A percentile compares a stretch with the other conserved stretches of the same genome.
Evolutionary conservation across 2,888 invertebrate genomes (phyloP).

Genomic region (Brachyptera risi): DNA sequence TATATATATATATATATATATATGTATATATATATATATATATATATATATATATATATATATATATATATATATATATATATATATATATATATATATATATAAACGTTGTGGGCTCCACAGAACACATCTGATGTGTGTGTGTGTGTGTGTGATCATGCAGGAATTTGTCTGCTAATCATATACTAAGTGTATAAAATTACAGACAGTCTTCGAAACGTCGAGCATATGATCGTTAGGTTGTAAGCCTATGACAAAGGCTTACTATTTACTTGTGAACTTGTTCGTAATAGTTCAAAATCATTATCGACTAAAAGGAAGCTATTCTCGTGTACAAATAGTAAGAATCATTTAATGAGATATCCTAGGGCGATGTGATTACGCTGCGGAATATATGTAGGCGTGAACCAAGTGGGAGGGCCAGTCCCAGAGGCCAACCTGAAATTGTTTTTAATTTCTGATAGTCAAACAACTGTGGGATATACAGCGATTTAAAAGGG

Average conservation of each 20-base stretch:
- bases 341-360: constrained; percentile 4
- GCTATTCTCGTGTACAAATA: constrained; percentile 16
- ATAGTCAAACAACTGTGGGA: too few species aligned
- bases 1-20: constrained; percentile 8
- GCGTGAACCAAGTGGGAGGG: neutral
- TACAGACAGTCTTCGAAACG: neutral
- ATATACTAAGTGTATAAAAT: constrained; percentile 5
- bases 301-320: constrained; percentile 21
- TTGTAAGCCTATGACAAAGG: too few species aligned
- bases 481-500: too few species aligned
- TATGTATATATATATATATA: constrained; percentile 4
- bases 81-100: constrained; percentile 8
- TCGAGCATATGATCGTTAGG: constrained; percentile 6
- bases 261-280: too few species aligned
- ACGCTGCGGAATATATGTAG: neutral
- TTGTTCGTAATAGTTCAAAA: constrained; percentile 15
- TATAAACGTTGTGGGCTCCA: neutral
- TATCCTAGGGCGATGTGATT: constrained; percentile 7
- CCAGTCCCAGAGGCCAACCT: too few species aligned
- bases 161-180: constrained; percentile 9
- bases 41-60: constrained; percentile 8
- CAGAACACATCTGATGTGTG: too few species aligned
- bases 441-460: too few species aligned
- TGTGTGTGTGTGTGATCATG: neutral
- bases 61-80: constrained; percentile 5